Percentiles rank a stretch among this genome's conserved stretches.
phyloP scores from a whole-genome alignment of 2,888 invertebrate genomes.

The Meliscaeva auricollis region DNA sequence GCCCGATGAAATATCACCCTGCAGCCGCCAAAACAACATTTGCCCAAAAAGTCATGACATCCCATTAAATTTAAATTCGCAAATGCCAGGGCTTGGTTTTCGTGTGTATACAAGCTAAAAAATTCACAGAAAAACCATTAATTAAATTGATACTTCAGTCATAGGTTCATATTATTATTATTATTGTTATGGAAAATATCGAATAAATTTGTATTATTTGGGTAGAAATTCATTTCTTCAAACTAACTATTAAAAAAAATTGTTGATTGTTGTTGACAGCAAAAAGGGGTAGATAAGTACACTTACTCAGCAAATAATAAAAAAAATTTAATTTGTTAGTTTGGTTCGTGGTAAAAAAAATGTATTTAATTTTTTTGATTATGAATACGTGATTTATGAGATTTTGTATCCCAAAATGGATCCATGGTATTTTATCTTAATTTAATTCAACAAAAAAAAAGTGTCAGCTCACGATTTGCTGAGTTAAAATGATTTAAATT shows the following conservation, averaged over 20 bases:
- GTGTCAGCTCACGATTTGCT: neutral
- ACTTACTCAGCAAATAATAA: neutral
- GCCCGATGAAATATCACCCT: neutral
- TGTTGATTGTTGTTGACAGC: neutral
- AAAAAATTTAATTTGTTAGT: neutral
- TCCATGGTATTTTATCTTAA: constrained; percentile 23
- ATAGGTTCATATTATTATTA: no score
- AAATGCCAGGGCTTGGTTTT: neutral
- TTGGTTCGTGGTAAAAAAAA: neutral
- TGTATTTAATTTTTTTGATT: constrained; percentile 16
- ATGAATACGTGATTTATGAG: constrained; percentile 42
- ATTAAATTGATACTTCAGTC: neutral
- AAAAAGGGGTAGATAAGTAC: neutral
- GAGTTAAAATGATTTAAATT: neutral
- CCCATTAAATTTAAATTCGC: constrained; percentile 4
- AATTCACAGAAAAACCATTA: neutral
- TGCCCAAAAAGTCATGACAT: constrained; percentile 14
- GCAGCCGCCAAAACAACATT: neutral
- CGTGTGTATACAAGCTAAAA: neutral
- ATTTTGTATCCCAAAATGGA: constrained; percentile 40
- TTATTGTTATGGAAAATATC: neutral
- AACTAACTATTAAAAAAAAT: neutral
- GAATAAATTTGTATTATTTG: neutral
- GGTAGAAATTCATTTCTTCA: neutral
- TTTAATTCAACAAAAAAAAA: no score